Base-by-base conservation (phyloP, 2,888 invertebrate species). In the Prenolepis imparis region DNA sequence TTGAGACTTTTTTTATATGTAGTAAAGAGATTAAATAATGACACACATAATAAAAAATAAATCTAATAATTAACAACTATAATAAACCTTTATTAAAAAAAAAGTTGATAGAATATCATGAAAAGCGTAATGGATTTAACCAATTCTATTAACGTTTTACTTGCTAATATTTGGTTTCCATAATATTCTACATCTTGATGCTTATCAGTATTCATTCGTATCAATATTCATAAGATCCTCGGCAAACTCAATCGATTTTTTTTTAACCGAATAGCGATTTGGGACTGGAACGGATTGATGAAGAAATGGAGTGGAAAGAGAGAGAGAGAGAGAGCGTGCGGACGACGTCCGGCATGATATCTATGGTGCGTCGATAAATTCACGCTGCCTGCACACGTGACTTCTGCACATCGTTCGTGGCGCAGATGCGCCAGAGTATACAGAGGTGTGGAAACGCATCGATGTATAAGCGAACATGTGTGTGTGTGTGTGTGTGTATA, bases 341-440 rank as follows among this genome's bases (percentile, higher is more conserved):
- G 67, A 18, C 41, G 83, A 66, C 68, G 84, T 68, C 70, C 73
- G n/a, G 82, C 24, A 39, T 82, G 84, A 87, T 88, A 88, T 86
- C 86, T 88, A 88, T 85, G 88, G 84, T 84, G 73, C 81, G 57
- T 28, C 85, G 87, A 89, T 89, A 89, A 52, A 88, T 85, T 89
- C 87, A 88, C 83, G 70, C 77, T 82, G 85, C 74, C 84, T 78
- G 82, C 82, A 83, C 70, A 84, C 86, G 82, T 85, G 89, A 91
- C 91, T 89, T 86, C 85, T 87, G 89, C 80, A 85, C 82, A 72
- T 84, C 74, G 82, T 82, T 86, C 78, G 48, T 72, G 86, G 84
- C 84, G 82, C 88, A 87, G 87, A 87, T 89, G 88, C 68, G 84
- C 81, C 61, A 84, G 84, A 67, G 68, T 72, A 57, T 73, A 59